Base-by-base conservation (phyloP, 2,113 vertebrate species). In the Silurus asotus region DNA sequence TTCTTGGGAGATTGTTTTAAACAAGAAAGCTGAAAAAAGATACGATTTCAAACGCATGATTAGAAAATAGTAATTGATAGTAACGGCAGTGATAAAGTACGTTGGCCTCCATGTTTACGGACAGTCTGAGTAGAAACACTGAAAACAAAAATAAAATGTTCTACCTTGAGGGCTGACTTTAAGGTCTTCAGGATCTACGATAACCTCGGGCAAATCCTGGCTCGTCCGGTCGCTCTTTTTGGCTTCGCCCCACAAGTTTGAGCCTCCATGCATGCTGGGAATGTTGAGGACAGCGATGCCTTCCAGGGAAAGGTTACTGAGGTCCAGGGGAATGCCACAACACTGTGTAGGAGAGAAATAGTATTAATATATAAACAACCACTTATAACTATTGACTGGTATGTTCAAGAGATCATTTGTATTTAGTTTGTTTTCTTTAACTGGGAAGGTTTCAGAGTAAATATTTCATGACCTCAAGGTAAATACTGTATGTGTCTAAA, bases 181-280 rank as follows among this genome's bases (percentile, higher is more conserved):
- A 81, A 98, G 92, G 81, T 94, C 91, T 55, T 98, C 96, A 0
- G 96, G 93, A 89, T 98, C 96, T 0, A 95, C 90, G 87, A 99
- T 95, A 83, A 96, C 95, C 23, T 95, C 94, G 0, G 96, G 95
- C 64, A 93, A 90, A 0, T 95, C 93, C 64, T 94, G 92, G 62
- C 85, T 88, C 9, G 89, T 88, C 85, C 87, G 87, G 75, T 95
- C 94, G 23, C 87, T 93, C 87, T 93, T 96, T 91, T 95, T 96
- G 90, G 95, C 0, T 70, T 98, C 97, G 0, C 97, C 97, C 97
- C 97, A 99, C 58, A 98, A 95, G 91, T 98, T 99, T 88, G 97
- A 98, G 84, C 97, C 97, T 0, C 97, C 97, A 0, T 99, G 96
- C 86, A 95, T 98, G 94, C 97, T 99, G 89, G 97, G 97, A 93